Evolutionary conservation across 2,797 vertebrate species (phyloP).

Genomic region (Notolepis coatsorum): DNA sequence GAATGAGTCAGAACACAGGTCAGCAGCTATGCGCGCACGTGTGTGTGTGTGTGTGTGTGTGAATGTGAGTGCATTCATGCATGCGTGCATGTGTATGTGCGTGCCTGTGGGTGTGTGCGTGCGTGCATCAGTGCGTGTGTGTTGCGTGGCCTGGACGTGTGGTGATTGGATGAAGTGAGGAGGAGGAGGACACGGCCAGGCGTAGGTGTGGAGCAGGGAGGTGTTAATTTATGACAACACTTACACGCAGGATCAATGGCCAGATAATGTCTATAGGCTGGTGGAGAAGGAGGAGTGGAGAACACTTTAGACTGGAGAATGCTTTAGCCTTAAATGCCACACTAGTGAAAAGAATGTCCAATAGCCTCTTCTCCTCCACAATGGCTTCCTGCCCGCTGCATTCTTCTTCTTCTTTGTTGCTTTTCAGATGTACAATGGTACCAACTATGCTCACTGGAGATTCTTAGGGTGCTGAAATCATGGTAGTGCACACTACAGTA

Average conservation of each 20-base stretch:
- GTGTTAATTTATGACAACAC: conserved; percentile 82
- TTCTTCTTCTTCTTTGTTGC: not conserved
- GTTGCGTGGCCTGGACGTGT: conserved; percentile 2
- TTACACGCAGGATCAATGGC: conserved; percentile 79
- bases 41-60: conserved; percentile 17
- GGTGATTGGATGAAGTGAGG: conserved; percentile 60
- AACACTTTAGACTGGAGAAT: conserved; percentile 51
- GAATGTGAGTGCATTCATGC: not conserved
- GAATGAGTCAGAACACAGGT: conserved; percentile 50
- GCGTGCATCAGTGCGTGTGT: conserved; percentile 12
- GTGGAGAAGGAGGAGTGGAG: conserved; percentile 59
- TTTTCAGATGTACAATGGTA: not conserved
- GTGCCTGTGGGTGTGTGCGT: not conserved
- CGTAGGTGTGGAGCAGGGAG: conserved; percentile 52
- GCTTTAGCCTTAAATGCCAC: conserved; percentile 45
- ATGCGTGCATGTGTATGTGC: not conserved
- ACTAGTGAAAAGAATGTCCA: conserved; percentile 22
- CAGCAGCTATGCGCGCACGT: conserved; percentile 1
- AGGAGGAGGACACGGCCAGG: conserved; percentile 57
- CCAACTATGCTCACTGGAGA: not conserved
- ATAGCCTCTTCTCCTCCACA: conserved; percentile 16
- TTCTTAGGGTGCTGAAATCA: not conserved
- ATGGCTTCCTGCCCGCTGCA: not conserved
- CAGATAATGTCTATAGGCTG: conserved; percentile 70
- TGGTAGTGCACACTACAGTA: not conserved